Evolutionary conservation across 2,113 vertebrate species (phyloP).

Genomic region (human): DNA sequence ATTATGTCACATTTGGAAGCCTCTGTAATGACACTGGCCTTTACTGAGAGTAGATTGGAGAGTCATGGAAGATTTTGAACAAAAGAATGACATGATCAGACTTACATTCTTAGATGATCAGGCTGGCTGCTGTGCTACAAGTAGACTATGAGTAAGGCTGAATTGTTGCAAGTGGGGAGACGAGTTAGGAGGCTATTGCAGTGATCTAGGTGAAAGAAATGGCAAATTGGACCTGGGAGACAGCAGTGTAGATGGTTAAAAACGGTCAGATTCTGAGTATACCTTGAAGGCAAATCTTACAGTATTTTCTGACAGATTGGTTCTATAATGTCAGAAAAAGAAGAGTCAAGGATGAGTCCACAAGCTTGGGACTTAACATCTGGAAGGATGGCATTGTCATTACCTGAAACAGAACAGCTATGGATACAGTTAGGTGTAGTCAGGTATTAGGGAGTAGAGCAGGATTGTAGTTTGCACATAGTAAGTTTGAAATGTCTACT

Average conservation of each 20-base stretch:
- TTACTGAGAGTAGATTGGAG: not conserved
- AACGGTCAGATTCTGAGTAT: not conserved
- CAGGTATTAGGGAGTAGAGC: not conserved
- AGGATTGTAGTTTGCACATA: not conserved
- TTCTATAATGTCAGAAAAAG: not conserved
- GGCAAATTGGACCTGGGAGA: not conserved
- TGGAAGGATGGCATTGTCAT: not conserved
- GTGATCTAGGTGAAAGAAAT: not conserved
- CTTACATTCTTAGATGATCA: not conserved
- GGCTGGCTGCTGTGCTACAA: not conserved
- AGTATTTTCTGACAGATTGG: not conserved
- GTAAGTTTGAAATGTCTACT: too few species aligned
- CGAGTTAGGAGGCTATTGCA: not conserved
- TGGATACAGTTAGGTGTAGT: not conserved
- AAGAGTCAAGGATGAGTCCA: not conserved
- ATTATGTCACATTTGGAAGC: not conserved
- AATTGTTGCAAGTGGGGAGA: not conserved
- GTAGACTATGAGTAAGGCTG: not conserved
- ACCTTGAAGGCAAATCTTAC: not conserved
- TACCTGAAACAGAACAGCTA: not conserved
- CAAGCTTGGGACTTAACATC: not conserved
- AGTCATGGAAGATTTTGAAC: not conserved
- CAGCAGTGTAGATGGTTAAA: not conserved
- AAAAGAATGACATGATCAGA: not conserved
- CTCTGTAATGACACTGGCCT: not conserved